Percentiles rank a stretch among this genome's conserved stretches.
Evolutionary conservation across 2,113 vertebrate genomes (phyloP).

Genomic region (Dendrocopos noguchii): DNA sequence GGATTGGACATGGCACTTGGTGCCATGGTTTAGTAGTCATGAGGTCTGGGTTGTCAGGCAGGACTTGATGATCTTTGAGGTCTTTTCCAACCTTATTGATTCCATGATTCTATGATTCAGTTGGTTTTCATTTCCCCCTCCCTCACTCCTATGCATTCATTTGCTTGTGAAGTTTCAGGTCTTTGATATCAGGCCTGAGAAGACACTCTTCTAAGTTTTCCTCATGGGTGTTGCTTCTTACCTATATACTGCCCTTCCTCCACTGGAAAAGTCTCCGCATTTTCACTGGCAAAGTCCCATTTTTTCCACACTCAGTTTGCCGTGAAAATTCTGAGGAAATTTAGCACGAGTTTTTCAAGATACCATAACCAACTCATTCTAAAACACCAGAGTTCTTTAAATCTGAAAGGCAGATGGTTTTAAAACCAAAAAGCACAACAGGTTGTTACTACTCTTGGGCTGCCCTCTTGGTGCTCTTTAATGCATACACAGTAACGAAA

Average conservation of each 20-base stretch:
- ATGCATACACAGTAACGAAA: not conserved
- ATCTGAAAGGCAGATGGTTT: not conserved
- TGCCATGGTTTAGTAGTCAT: no score
- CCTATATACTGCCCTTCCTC: not conserved
- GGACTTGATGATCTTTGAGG: no score
- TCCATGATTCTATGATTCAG: no score
- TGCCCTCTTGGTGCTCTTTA: not conserved
- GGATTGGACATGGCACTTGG: no score
- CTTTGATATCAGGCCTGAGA: not conserved
- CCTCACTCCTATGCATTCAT: not conserved
- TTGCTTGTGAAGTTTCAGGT: not conserved
- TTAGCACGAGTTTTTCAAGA: not conserved
- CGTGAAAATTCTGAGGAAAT: not conserved
- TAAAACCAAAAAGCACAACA: not conserved
- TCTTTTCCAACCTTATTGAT: no score
- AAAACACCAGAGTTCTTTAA: not conserved
- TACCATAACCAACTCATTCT: fast-evolving
- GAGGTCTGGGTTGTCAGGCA: no score
- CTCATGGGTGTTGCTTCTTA: not conserved
- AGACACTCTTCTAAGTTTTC: not conserved
- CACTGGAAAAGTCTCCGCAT: not conserved
- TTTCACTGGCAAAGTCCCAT: not conserved
- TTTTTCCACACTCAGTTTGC: not conserved
- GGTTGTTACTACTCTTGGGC: not conserved
- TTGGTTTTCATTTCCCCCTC: fast-evolving